Percentiles rank a stretch among this genome's conserved stretches.
phyloP scores from a whole-genome alignment of 2,888 invertebrate genomes.

The Merodon equestris region DNA sequence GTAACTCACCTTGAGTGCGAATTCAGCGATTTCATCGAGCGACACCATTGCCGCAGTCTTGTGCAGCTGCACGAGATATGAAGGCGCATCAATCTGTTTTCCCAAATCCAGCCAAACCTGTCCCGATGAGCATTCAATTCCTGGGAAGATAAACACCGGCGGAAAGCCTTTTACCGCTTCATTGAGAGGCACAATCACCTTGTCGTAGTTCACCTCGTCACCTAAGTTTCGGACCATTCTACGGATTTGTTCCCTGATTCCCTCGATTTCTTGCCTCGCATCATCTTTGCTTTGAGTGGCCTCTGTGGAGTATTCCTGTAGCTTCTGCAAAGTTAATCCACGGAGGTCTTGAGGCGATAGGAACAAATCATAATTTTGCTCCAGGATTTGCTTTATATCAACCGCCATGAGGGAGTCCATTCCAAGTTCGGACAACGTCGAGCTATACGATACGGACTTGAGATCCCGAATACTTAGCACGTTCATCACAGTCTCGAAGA shows the following conservation, averaged over 20 bases:
- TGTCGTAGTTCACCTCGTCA: slow-evolving; percentile 81
- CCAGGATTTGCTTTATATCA: slow-evolving; percentile 95
- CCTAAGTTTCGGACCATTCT: slow-evolving; percentile 83
- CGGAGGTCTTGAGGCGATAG: slow-evolving; percentile 92
- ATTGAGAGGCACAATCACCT: slow-evolving; percentile 80
- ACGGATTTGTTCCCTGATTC: slow-evolving; percentile 79
- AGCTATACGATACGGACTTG: slow-evolving; percentile 85
- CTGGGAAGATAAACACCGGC: slow-evolving; percentile 81
- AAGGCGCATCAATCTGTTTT: slow-evolving; percentile 70
- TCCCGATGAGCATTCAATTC: slow-evolving; percentile 84
- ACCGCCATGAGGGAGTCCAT: slow-evolving; percentile 99
- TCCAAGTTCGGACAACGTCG: slow-evolving; percentile 92
- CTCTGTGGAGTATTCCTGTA: slow-evolving; percentile 75
- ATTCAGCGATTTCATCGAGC: slow-evolving; percentile 72
- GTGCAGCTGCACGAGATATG: slow-evolving; percentile 74
- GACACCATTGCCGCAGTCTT: slow-evolving; percentile 72
- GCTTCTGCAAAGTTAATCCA: slow-evolving; percentile 84
- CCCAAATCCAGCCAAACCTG: slow-evolving; percentile 77
- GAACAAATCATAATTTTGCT: slow-evolving; percentile 92
- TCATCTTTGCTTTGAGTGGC: slow-evolving; percentile 70
- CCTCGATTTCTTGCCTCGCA: slow-evolving; percentile 73
- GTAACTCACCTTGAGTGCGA: slow-evolving; percentile 72
- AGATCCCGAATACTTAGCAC: slow-evolving; percentile 84
- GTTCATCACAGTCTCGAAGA: slow-evolving; percentile 86
- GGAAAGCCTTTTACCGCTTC: slow-evolving; percentile 68